Percentiles rank a stretch among this genome's conserved stretches.
Evolutionary conservation across 2,888 invertebrate species (phyloP).

Genomic region (Perithous albicinctus): DNA sequence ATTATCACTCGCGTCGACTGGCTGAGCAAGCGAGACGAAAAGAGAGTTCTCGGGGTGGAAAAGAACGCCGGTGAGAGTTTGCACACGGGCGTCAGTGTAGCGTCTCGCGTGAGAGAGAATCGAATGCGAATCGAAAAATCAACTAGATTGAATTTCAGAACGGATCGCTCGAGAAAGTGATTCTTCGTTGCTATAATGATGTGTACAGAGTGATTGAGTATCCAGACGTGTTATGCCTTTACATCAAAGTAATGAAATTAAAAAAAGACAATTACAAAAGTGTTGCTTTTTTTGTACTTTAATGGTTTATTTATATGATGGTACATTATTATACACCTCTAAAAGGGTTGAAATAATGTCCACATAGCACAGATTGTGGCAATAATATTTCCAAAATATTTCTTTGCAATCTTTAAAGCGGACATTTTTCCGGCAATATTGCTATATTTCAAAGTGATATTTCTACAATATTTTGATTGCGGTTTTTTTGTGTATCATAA

Average conservation of each 20-base stretch:
- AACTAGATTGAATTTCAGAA: constrained; percentile 53
- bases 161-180: constrained; percentile 49
- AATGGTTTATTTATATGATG: constrained; percentile 11
- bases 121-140: constrained; percentile 51
- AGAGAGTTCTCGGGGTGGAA: constrained; percentile 8
- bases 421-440: no score
- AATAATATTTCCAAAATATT: no score
- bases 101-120: constrained; percentile 55
- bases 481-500: not conserved
- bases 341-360: not conserved
- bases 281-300: not conserved
- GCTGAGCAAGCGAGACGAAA: constrained; percentile 49
- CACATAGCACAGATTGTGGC: not conserved
- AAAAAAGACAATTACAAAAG: constrained; percentile 10
- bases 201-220: constrained; percentile 30
- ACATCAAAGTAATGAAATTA: constrained; percentile 16
- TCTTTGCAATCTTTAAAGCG: no score
- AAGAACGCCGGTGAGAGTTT: constrained; percentile 33
- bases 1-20: constrained; percentile 69
- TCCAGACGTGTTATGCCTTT: constrained; percentile 18
- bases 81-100: not conserved
- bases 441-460: no score
- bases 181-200: constrained; percentile 40
- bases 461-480: no score
- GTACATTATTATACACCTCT: constrained; percentile 16